Base-by-base conservation (phyloP, 2,113 vertebrate species). In the Picathartes gymnocephalus region DNA sequence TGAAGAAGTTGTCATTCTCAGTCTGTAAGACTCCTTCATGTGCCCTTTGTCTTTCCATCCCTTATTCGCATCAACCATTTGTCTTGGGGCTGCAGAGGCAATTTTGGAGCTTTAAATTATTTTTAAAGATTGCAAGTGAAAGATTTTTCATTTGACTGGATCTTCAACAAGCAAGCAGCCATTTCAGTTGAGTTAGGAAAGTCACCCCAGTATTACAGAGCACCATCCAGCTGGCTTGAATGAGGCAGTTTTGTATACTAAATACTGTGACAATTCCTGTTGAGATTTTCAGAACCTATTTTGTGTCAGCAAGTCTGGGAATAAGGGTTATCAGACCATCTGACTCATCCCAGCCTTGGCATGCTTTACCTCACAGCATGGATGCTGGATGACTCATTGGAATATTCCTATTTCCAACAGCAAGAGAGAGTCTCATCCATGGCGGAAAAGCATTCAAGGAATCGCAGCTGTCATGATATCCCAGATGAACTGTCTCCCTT, bases 401-500 rank as follows among this genome's bases (percentile, higher is more conserved):
- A 91, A 95, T 89, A 96, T 81, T 95, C 79, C 76, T 88, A 45
- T 42, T 94, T 85, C 66, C 70, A 95, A 90, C 58, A 95, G 27
- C 68, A 89, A 86, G 48, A 61, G 13, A 65, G 27, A 81, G 33
- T 74, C 84, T 94, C 60, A 66, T 33, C 80, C 78, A 50, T 25
- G 33, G 39, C 42, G 11, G 37, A 91, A 96, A 94, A 88, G 86
- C 79, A 95, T 45, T 94, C 86, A 94, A 90, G 92, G 95, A 97
- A 97, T 95, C 62, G 90, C 92, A 93, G 79, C 68, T 90, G 61
- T 62, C 16, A 0, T 42, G 24, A 47, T 17, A 82, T 66, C 64
- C 60, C 47, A 69, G 58, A 72, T 12, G 31, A 85, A 85, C 2
- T 1, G 31, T 58, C 30, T 56, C 45, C 18, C n/a, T 24, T 30